phyloP scores from a whole-genome alignment of 2,797 vertebrate species.

The Gadopsis bispinosus region DNA sequence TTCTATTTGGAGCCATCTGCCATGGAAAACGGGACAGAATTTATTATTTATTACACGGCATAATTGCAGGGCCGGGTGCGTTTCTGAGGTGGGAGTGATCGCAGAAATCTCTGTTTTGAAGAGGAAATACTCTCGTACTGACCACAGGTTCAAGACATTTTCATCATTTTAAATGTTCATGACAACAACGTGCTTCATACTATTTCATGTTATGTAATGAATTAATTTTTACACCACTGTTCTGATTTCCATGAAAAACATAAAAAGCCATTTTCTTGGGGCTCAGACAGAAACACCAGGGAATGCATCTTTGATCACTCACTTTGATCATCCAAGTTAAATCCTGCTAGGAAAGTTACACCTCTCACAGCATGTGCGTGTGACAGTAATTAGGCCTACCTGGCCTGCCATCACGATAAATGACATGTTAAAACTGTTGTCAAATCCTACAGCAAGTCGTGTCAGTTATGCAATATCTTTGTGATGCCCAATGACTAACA shows the following conservation, averaged over 20 bases:
- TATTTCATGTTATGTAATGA: not conserved
- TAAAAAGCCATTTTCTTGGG: not conserved
- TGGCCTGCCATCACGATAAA: not conserved
- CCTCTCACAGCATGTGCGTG: not conserved
- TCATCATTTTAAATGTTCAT: not conserved
- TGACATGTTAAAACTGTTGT: not conserved
- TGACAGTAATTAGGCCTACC: not conserved
- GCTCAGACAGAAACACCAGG: not conserved
- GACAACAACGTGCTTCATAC: not conserved
- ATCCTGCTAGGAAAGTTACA: not conserved
- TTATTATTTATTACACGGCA: conserved; percentile 77
- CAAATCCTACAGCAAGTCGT: not conserved
- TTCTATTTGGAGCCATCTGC: conserved; percentile 78
- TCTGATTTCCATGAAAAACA: not conserved
- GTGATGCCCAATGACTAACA: not conserved
- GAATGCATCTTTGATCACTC: not conserved
- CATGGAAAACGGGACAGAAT: conserved; percentile 76
- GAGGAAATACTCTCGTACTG: conserved; percentile 25
- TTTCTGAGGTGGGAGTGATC: conserved; percentile 62
- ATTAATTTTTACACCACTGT: not conserved
- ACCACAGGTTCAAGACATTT: not conserved
- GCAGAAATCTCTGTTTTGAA: conserved; percentile 37
- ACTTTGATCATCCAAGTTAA: too few relatives aligned
- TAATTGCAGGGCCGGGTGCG: conserved; percentile 67
- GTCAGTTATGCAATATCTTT: conserved; percentile 1